Evolutionary conservation across 92 coral and sea anemone genomes (phyloP).

Genomic region (Palythoa caribaeorum): DNA sequence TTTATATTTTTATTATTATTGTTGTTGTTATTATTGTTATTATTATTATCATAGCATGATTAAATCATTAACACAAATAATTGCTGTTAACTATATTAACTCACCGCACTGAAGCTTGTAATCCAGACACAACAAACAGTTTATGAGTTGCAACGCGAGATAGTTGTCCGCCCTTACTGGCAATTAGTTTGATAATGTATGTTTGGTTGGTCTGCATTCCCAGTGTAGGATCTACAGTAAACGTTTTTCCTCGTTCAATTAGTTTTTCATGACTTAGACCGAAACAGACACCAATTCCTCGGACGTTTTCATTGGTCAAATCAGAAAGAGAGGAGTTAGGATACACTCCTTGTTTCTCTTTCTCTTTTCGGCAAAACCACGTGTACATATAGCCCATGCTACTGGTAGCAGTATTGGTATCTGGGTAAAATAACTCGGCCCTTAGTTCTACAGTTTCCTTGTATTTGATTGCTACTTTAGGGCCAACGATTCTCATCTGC

Average conservation of each 20-base stretch:
- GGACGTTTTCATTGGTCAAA: constrained; percentile 33
- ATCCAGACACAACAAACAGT: constrained; percentile 15
- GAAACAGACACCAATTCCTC: constrained; percentile 78
- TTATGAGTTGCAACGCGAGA: constrained; percentile 5
- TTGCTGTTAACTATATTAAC: not conserved
- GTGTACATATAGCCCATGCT: constrained; percentile 51
- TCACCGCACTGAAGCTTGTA: constrained; percentile 23
- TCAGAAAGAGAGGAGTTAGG: constrained; percentile 57
- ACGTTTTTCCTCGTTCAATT: not conserved
- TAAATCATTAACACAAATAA: not conserved
- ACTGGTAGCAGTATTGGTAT: not conserved
- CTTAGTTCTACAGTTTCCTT: constrained; percentile 61
- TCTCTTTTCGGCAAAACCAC: constrained; percentile 78
- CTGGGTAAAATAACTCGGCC: constrained; percentile 72
- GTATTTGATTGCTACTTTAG: constrained; percentile 60
- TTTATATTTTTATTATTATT: too few species aligned
- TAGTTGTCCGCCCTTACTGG: not conserved
- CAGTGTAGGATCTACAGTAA: constrained; percentile 43
- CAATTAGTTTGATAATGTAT: constrained; percentile 22
- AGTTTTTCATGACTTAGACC: constrained; percentile 72
- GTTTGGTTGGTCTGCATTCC: constrained; percentile 51
- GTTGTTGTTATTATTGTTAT: too few species aligned
- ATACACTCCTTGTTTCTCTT: constrained; percentile 53
- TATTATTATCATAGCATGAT: too few species aligned
- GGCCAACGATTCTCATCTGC: constrained; percentile 63